Evolutionary conservation across 2,888 invertebrate species (phyloP).

Genomic region (Andrena hattorfiana): DNA sequence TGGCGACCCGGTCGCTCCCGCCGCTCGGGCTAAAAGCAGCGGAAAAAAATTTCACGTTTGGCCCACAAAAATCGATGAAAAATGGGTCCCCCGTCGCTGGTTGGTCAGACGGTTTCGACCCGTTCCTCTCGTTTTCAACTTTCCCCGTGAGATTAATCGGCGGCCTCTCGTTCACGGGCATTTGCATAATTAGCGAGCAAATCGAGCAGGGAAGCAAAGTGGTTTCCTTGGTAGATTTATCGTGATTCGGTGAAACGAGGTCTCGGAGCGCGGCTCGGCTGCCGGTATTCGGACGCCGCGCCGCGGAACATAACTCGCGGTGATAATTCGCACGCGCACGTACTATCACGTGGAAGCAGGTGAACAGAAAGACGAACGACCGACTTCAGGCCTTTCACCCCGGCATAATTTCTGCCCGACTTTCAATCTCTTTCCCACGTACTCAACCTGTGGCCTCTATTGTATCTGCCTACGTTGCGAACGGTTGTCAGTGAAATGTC

Average conservation of each 20-base stretch:
- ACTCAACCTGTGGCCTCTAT: conserved; percentile 67
- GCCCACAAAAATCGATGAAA: not conserved
- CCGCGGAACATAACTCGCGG: conserved; percentile 40
- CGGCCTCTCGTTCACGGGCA: not conserved
- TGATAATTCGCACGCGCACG: conserved; percentile 59
- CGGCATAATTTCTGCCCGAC: conserved; percentile 73
- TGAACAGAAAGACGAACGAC: conserved; percentile 73
- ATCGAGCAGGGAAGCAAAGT: not conserved
- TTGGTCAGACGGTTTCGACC: not conserved
- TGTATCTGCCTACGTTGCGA: conserved; percentile 50
- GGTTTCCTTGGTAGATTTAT: conserved; percentile 16
- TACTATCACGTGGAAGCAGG: conserved; percentile 68
- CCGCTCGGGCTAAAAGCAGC: not conserved
- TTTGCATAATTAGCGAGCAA: conserved; percentile 25
- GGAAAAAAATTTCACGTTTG: not conserved
- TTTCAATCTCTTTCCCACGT: conserved; percentile 79
- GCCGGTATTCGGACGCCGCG: conserved; percentile 34
- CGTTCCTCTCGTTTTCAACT: conserved; percentile 9
- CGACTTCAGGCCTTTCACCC: conserved; percentile 79
- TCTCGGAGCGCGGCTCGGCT: conserved; percentile 30
- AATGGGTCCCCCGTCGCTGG: not conserved
- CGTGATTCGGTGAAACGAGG: conserved; percentile 18
- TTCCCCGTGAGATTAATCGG: conserved; percentile 36
- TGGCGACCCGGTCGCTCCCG: not conserved
- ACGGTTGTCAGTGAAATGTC: conserved; percentile 48